phyloP scores from a whole-genome alignment of 2,113 vertebrate species.

The Trachemys scripta region DNA sequence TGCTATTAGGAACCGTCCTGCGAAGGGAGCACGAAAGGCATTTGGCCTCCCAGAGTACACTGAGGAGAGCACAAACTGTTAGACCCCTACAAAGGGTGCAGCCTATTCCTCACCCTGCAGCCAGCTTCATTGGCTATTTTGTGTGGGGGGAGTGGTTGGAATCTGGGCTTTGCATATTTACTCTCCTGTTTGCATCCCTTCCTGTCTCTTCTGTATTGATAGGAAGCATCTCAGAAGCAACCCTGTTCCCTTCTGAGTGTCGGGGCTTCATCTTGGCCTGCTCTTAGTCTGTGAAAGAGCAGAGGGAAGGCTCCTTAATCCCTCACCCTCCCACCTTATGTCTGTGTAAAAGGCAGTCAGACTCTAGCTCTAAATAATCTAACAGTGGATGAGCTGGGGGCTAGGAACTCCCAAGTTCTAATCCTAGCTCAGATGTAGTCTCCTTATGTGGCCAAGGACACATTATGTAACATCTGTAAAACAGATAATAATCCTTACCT shows the following conservation, averaged over 20 bases:
- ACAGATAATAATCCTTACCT: neutral
- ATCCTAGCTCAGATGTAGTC: no score
- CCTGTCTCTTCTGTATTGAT: neutral
- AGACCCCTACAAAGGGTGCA: neutral
- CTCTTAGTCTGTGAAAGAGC: neutral
- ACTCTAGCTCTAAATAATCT: neutral
- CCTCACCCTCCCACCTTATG: neutral
- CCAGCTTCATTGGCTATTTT: neutral
- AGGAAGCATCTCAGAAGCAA: neutral
- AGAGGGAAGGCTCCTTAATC: neutral
- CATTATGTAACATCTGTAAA: neutral
- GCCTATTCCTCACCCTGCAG: neutral
- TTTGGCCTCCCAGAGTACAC: neutral
- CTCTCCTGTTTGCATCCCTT: neutral
- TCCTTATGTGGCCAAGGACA: no score
- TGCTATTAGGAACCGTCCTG: neutral
- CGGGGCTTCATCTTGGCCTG: neutral
- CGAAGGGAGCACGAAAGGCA: neutral
- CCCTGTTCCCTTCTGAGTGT: neutral
- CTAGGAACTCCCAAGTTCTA: no score
- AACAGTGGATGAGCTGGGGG: neutral
- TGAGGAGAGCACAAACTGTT: neutral
- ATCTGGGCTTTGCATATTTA: neutral
- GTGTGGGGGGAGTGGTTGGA: neutral
- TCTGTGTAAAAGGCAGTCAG: neutral